phyloP scores from a whole-genome alignment of 2,888 invertebrate species.

The Argyra leucocephala region DNA sequence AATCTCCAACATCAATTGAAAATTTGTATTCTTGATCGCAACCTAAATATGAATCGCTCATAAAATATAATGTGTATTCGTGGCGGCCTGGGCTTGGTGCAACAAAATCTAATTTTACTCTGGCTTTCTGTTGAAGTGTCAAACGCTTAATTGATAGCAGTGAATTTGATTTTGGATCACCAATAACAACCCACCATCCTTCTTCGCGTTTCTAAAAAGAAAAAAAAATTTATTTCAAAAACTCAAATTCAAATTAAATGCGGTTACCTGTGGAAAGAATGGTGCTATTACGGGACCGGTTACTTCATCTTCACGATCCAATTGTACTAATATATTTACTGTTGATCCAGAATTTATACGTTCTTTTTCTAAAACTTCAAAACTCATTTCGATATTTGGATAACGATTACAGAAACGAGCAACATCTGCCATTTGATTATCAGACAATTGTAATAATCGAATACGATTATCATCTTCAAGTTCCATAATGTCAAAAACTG shows the following conservation, averaged over 20 bases:
- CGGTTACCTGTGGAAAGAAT: constrained; percentile 81
- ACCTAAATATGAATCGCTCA: constrained; percentile 98
- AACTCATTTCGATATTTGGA: constrained; percentile 93
- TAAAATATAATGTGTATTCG: constrained; percentile 91
- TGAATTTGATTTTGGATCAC: constrained; percentile 88
- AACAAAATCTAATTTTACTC: constrained; percentile 66
- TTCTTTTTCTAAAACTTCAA: constrained; percentile 78
- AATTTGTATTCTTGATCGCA: constrained; percentile 99
- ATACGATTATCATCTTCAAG: constrained; percentile 77
- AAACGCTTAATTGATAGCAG: constrained; percentile 93
- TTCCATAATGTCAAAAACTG: constrained; percentile 70
- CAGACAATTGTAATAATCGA: constrained; percentile 66
- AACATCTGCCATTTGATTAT: constrained; percentile 92
- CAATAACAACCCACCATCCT: constrained; percentile 98
- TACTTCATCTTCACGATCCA: constrained; percentile 95
- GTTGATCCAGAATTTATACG: constrained; percentile 70
- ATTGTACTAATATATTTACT: constrained; percentile 79
- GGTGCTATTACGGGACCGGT: constrained; percentile 96
- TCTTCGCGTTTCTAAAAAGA: constrained; percentile 68
- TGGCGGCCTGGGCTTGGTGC: constrained; percentile 83
- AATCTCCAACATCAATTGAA: constrained; percentile 69
- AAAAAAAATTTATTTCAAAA: background rate
- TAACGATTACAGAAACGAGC: constrained; percentile 98
- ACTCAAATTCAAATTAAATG: constrained; percentile 11
- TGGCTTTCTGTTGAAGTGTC: constrained; percentile 86